Evolutionary conservation across 2,888 invertebrate genomes (phyloP).

Genomic region (Amblyteles armatorius): DNA sequence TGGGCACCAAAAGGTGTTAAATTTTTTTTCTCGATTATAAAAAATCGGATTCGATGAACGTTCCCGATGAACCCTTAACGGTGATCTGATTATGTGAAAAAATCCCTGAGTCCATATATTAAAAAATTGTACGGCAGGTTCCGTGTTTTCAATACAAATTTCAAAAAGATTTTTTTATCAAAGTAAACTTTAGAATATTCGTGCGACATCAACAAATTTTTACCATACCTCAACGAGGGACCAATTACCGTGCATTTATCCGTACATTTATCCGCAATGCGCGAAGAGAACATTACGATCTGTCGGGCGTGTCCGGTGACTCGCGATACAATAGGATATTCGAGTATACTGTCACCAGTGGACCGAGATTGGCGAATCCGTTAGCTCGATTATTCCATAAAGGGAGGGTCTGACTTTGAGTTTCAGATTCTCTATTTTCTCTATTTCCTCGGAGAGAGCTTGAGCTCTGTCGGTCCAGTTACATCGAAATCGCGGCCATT

Average conservation of each 20-base stretch:
- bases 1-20: not conserved
- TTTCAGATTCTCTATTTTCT: slow-evolving; percentile 51
- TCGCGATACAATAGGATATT: slow-evolving; percentile 48
- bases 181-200: not conserved
- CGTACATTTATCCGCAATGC: slow-evolving; percentile 15
- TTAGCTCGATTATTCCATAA: slow-evolving; percentile 45
- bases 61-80: not conserved
- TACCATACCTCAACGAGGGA: not conserved
- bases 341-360: slow-evolving; percentile 27
- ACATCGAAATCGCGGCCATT: slow-evolving; percentile 54
- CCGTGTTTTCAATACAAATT: not conserved
- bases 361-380: not conserved
- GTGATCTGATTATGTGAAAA: not conserved
- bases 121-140: not conserved
- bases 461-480: slow-evolving; percentile 42
- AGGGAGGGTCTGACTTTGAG: slow-evolving; percentile 40
- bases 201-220: not conserved
- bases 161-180: not conserved
- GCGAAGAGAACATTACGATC: not conserved
- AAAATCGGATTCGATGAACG: not conserved
- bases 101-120: not conserved
- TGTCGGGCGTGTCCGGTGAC: slow-evolving; percentile 18
- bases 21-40: not conserved
- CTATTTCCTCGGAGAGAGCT: not conserved
- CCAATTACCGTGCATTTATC: slow-evolving; percentile 19